These are phyloP conservation scores for Drosophila rellima DNA, from an alignment of 2,888 invertebrate species.

Conservation along the genomic window DNA sequence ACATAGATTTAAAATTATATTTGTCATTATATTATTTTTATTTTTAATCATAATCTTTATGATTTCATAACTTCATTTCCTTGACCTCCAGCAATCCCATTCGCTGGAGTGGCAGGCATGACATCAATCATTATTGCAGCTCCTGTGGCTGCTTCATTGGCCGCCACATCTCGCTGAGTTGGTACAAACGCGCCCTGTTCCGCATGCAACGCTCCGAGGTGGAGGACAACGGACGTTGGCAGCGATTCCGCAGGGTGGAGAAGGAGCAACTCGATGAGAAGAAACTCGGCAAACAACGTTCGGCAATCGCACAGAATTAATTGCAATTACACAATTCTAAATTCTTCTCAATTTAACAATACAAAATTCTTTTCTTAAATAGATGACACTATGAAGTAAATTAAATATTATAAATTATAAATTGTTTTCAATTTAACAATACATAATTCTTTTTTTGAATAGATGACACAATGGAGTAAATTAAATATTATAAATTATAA, in stretches of 20 bases:
- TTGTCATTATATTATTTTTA: no score
- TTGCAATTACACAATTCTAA: background rate
- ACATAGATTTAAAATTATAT: no score
- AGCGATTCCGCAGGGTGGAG: constrained; percentile 72
- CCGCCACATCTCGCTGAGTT: constrained; percentile 81
- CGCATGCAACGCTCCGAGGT: constrained; percentile 77
- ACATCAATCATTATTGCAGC: constrained; percentile 83
- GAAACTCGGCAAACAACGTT: constrained; percentile 68
- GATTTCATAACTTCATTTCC: no score
- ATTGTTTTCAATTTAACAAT: no score
- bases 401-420: no score
- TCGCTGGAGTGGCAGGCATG: constrained; percentile 80
- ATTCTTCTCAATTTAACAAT: constrained; percentile 1
- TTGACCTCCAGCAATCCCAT: constrained; percentile 72
- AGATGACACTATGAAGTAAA: no score
- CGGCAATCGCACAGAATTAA: constrained; percentile 39
- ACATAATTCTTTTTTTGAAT: no score
- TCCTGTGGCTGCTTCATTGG: constrained; percentile 84
- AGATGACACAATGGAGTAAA: no score
- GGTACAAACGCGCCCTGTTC: constrained; percentile 82
- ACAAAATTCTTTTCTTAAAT: no score
- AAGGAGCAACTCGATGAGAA: constrained; percentile 77
- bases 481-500: no score
- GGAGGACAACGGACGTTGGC: constrained; percentile 75
- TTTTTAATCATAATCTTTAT: no score